A percentile compares a stretch with the other conserved stretches of the same genome.
phyloP scores from a whole-genome alignment of 2,888 invertebrate species.

The Aphidius colemani region DNA sequence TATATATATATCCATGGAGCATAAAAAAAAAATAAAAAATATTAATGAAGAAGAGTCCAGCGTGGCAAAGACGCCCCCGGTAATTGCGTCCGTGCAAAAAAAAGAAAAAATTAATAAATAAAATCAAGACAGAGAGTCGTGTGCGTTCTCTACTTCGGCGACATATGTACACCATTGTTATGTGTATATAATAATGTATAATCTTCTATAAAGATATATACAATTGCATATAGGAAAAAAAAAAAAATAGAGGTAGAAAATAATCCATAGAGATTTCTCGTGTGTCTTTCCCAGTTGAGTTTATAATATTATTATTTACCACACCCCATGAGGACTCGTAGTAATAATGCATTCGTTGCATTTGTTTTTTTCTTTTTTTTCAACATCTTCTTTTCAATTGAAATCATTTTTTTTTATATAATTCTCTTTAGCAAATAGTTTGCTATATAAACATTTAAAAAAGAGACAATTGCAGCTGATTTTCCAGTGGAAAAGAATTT shows the following conservation, averaged over 20 bases:
- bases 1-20: background rate
- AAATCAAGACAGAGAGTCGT: conserved; percentile 14
- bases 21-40: background rate
- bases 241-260: no score
- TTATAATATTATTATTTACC: no score
- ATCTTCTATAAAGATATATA: conserved; percentile 27
- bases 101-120: conserved; percentile 11
- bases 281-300: background rate
- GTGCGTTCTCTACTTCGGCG: conserved; percentile 13
- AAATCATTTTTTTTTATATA: no score
- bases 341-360: no score
- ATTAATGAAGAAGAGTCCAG: background rate
- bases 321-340: no score
- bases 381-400: no score
- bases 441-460: no score
- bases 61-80: conserved; percentile 12
- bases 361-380: no score
- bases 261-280: no score
- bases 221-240: background rate
- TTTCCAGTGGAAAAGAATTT: no score
- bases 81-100: conserved; percentile 9
- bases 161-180: conserved; percentile 27
- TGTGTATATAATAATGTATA: conserved; percentile 24
- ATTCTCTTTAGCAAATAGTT: no score
- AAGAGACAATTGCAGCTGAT: no score